A percentile compares a stretch with the other conserved stretches of the same genome.
Conservation (phyloP, 2,797 vertebrate genomes). For the Rhinogobio ventralis region DNA sequence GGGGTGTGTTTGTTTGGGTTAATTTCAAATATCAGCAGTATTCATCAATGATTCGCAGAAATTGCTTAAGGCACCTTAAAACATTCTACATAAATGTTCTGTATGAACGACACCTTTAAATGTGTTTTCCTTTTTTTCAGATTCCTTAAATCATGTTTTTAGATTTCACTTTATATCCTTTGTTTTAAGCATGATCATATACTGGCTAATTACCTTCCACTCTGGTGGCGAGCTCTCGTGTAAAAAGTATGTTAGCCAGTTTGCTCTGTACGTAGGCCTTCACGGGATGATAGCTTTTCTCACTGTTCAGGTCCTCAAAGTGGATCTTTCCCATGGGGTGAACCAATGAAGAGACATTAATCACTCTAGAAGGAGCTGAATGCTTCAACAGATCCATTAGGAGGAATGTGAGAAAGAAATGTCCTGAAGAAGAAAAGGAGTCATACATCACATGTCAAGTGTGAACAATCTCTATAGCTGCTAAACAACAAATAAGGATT, state of each 20-base stretch:
- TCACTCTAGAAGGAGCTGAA: constrained; percentile 77
- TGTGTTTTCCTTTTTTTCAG: neutral
- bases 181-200: neutral
- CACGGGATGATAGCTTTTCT: constrained; percentile 71
- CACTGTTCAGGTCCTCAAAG: constrained; percentile 76
- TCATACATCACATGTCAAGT: constrained; percentile 30
- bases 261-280: constrained; percentile 79
- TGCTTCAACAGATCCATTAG: constrained; percentile 80
- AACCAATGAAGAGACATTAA: constrained; percentile 73
- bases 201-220: constrained; percentile 68
- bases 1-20: neutral
- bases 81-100: neutral
- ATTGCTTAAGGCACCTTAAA: neutral
- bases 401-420: constrained; percentile 81
- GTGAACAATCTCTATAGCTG: constrained; percentile 9
- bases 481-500: constrained; percentile 23
- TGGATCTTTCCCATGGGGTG: constrained; percentile 78
- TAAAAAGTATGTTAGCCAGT: constrained; percentile 80
- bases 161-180: neutral
- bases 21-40: too few relatives aligned
- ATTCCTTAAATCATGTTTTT: neutral
- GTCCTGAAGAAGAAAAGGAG: constrained; percentile 67
- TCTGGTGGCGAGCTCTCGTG: constrained; percentile 75
- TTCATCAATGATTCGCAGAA: neutral
- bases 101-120: neutral